Evolutionary conservation across 2,797 vertebrate species (phyloP).

Genomic region (Neostethus bicornis): DNA sequence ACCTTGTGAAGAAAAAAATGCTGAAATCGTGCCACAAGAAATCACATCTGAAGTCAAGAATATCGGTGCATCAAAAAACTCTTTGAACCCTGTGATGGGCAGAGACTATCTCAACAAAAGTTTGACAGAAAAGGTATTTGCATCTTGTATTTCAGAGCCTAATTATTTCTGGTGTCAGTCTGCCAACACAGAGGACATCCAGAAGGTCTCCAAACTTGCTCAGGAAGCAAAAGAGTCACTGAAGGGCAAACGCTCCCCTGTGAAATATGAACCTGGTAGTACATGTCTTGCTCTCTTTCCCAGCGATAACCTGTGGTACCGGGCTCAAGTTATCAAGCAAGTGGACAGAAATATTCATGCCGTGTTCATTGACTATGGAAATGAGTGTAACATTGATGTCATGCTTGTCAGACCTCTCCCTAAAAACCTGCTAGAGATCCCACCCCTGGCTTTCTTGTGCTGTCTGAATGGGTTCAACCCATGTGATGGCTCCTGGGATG

Average conservation of each 20-base stretch:
- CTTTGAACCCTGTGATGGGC: constrained; percentile 18
- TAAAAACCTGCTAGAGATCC: constrained; percentile 62
- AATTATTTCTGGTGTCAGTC: constrained; percentile 89
- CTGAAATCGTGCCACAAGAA: not conserved
- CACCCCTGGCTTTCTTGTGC: constrained; percentile 87
- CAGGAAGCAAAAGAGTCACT: constrained; percentile 71
- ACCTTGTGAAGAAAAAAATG: not conserved
- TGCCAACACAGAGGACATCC: constrained; percentile 42
- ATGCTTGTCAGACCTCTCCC: constrained; percentile 77
- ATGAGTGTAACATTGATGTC: constrained; percentile 71
- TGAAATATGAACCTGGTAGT: constrained; percentile 68
- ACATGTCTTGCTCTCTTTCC: constrained; percentile 83
- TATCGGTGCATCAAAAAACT: constrained; percentile 1
- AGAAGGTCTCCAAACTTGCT: constrained; percentile 60
- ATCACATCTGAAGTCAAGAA: constrained; percentile 1
- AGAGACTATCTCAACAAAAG: constrained; percentile 50
- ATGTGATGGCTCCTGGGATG: constrained; percentile 78
- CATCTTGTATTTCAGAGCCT: constrained; percentile 79
- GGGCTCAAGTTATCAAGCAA: constrained; percentile 77
- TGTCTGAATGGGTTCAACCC: constrained; percentile 80
- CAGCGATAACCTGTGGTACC: constrained; percentile 83
- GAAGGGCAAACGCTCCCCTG: constrained; percentile 2
- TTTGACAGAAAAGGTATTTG: constrained; percentile 69
- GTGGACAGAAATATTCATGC: constrained; percentile 53
- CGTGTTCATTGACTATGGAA: constrained; percentile 88